Base-by-base conservation (phyloP, 2,888 invertebrate genomes). In the Andrena praecox region DNA sequence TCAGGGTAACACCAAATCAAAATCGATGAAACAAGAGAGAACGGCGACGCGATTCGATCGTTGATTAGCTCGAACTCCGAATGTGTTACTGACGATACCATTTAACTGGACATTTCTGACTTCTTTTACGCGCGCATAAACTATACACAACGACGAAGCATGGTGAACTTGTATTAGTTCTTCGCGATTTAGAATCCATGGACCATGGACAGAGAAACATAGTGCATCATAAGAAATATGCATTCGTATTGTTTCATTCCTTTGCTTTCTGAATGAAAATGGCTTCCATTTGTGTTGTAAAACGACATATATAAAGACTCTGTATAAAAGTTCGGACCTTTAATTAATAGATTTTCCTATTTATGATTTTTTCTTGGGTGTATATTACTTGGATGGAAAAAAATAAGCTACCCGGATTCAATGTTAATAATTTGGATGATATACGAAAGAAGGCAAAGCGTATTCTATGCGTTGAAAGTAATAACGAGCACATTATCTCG, bases 1-100 rank as follows among this genome's bases (percentile, higher is more conserved):
- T 64, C 89, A 88, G 60, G 91, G 89, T 82, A 89, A 90, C 84
- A 85, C 86, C 42, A 89, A 90, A 54, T 88, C 89, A 16, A 89
- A 87, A 75, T 89, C 87, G 48, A 90, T 86, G 67, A 89, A 83
- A 5, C 1, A 42, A 0, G 16, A 42, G 42, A 63, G 77, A 78
- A 56, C 73, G 71, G 70, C 69, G 74, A 62, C 82, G 80, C 4
- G 68, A 60, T 85, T 42, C 82, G 68, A 75, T 82, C 84, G 31
- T 82, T 84, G 29, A 88, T 83, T 64, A 85, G 52, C 16, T 82
- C 77, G 24, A 71, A 85, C 69, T 80, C 69, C 35, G 68, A 74
- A 71, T 63, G 66, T 82, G 59, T 72, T 73, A 63, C 10, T 68
- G 29, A 24, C 27, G 7, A 54, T 10, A 3, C 24, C n/a, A 27